Percentiles rank a stretch among this genome's conserved stretches.
phyloP scores from a whole-genome alignment of 1,140 invertebrate species.

The Drosophila azteca region DNA sequence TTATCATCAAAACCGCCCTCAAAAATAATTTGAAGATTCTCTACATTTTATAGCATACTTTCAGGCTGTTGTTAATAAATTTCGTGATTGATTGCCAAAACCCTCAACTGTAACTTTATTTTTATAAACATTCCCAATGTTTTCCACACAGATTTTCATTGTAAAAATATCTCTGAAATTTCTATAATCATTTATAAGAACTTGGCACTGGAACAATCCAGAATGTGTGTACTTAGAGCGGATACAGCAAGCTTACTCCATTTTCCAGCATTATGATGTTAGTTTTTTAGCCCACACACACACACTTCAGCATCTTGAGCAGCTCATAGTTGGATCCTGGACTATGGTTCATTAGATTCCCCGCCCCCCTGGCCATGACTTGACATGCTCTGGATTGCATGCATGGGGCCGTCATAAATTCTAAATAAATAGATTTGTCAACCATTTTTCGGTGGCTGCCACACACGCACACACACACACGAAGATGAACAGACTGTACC shows the following conservation, averaged over 20 bases:
- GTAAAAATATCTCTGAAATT: not conserved
- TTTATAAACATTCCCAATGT: no score
- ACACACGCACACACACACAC: constrained; percentile 12
- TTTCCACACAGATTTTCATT: not conserved
- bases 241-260: no score
- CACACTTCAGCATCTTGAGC: constrained; percentile 6
- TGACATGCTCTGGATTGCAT: constrained; percentile 34
- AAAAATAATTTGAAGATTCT: no score
- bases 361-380: constrained; percentile 37
- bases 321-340: constrained; percentile 16
- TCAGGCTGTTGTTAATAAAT: not conserved
- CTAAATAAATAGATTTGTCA: constrained; percentile 77
- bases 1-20: no score
- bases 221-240: no score
- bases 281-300: constrained; percentile 3
- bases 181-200: no score
- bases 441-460: constrained; percentile 51
- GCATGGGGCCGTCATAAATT: constrained; percentile 60
- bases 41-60: constrained; percentile 1
- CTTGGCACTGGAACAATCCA: no score
- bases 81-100: not conserved
- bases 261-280: not conserved
- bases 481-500: not conserved
- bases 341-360: constrained; percentile 57
- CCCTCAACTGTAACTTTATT: not conserved